Conservation (phyloP, 2,888 invertebrate genomes). For the Plagiodera versicolora region DNA sequence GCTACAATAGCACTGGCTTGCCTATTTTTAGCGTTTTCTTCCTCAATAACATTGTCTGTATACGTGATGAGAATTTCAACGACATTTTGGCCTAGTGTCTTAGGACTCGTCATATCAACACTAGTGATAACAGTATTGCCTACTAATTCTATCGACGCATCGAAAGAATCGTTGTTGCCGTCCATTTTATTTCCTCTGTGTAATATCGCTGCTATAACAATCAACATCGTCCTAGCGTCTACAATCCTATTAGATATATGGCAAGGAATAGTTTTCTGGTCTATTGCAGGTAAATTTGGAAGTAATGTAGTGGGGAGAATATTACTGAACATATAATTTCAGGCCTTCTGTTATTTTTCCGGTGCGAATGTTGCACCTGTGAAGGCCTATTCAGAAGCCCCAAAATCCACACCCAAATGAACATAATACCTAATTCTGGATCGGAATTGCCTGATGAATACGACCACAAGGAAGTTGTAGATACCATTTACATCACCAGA, state of each 20-base stretch:
- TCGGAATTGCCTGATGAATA: conserved; percentile 19
- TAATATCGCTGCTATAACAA: conserved; percentile 57
- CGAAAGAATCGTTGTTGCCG: conserved; percentile 41
- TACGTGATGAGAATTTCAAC: conserved; percentile 41
- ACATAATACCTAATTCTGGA: conserved; percentile 21
- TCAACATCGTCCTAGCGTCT: conserved; percentile 57
- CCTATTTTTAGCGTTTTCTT: conserved; percentile 39
- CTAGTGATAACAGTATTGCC: conserved; percentile 62
- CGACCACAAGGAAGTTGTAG: conserved; percentile 56
- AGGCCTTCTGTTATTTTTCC: conserved; percentile 51
- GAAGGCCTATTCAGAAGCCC: conserved; percentile 40
- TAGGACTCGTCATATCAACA: conserved; percentile 57
- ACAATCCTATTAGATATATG: conserved; percentile 63
- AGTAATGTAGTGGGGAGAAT: too few relatives aligned
- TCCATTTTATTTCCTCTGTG: conserved; percentile 49
- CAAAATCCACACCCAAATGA: conserved; percentile 30
- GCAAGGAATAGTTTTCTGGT: conserved; percentile 64
- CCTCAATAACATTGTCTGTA: conserved; percentile 41
- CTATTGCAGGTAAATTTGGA: conserved; percentile 61
- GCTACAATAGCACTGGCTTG: conserved; percentile 43
- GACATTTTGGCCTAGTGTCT: conserved; percentile 42
- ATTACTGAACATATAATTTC: too few relatives aligned
- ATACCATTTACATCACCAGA: conserved; percentile 65
- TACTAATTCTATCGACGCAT: conserved; percentile 51
- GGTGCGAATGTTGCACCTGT: conserved; percentile 52